Percentiles rank a stretch among this genome's conserved stretches.
Evolutionary conservation across 1,140 invertebrate species (phyloP).

Genomic region (Globodera ellingtonae): DNA sequence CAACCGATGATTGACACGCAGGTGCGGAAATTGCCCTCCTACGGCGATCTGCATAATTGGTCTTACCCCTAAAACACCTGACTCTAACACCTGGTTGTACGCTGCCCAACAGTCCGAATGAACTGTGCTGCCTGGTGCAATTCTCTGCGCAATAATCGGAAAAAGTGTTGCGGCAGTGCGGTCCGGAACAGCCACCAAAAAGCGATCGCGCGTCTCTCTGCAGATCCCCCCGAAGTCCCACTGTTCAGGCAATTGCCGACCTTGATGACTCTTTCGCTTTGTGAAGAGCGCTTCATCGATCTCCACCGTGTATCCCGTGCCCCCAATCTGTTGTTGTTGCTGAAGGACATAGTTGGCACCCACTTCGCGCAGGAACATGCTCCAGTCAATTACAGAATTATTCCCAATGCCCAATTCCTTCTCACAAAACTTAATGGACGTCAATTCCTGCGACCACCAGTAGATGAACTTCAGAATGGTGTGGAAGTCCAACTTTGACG

Average conservation of each 20-base stretch:
- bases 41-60: conserved; percentile 1
- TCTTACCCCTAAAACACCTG: background rate
- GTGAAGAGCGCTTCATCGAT: conserved; percentile 13
- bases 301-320: background rate
- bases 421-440: background rate
- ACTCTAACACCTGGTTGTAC: conserved; percentile 1
- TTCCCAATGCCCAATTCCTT: background rate
- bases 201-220: conserved; percentile 13
- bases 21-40: background rate
- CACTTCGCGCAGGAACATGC: background rate
- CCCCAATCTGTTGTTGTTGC: background rate
- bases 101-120: conserved; percentile 10
- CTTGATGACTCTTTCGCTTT: background rate
- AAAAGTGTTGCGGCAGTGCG: conserved; percentile 18
- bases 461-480: conserved; percentile 1
- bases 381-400: background rate
- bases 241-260: background rate
- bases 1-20: conserved; percentile 13
- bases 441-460: background rate
- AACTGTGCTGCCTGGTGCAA: conserved; percentile 6
- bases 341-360: background rate
- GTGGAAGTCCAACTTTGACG: background rate
- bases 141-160: conserved; percentile 17
- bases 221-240: conserved; percentile 22
- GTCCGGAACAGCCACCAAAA: conserved; percentile 13